Conservation (phyloP, 2,113 vertebrate species). For the Vidua macroura region DNA sequence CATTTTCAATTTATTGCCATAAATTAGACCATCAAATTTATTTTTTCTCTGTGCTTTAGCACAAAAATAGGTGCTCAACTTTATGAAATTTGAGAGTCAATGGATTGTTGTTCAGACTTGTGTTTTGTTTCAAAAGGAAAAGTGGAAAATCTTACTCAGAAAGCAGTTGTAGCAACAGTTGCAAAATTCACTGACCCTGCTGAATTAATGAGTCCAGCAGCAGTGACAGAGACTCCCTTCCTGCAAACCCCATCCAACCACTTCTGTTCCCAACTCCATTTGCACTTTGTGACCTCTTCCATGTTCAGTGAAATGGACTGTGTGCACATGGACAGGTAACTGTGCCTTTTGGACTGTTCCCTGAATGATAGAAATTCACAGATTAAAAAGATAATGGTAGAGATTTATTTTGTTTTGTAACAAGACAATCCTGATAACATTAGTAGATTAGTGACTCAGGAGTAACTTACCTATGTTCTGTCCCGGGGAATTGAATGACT, state of each 20-base stretch:
- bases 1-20: neutral
- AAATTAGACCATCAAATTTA: neutral
- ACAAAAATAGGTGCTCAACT: neutral
- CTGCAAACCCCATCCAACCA: neutral
- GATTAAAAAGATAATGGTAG: neutral
- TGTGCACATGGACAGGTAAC: rapidly evolving
- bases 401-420: neutral
- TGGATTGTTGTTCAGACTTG: neutral
- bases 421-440: neutral
- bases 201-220: neutral
- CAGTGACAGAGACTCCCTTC: neutral
- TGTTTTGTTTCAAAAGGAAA: neutral
- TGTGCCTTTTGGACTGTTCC: neutral
- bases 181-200: neutral
- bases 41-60: neutral
- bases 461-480: neutral
- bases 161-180: neutral
- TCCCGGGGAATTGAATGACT: neutral
- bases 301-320: neutral
- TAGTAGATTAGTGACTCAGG: neutral
- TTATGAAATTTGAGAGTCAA: neutral
- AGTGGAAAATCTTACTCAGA: neutral
- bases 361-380: rapidly evolving
- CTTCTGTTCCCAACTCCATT: rapidly evolving
- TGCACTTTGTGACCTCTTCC: rapidly evolving